These are phyloP conservation scores for Graptemys geographica DNA, from an alignment of 2,797 vertebrate genomes.

Conservation along the genomic window DNA sequence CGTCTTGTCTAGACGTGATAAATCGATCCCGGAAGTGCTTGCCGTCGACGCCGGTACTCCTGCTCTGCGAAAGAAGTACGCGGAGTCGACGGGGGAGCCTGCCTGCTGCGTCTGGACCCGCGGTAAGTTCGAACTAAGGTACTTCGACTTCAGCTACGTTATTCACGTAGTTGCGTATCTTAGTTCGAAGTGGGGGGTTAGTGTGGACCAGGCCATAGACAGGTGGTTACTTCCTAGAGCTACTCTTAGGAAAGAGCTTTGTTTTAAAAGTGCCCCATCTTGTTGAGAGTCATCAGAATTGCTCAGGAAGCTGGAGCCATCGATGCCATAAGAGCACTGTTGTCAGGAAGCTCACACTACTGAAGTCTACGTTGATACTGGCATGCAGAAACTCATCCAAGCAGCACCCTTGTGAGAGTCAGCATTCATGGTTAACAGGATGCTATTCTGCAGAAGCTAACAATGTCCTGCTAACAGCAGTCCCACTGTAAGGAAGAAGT, in stretches of 20 bases:
- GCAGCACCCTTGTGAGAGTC: neutral
- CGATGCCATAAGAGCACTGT: neutral
- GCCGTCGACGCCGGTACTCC: too few relatives aligned
- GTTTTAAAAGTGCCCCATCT: neutral
- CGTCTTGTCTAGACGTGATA: too few relatives aligned
- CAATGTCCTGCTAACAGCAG: constrained; percentile 35
- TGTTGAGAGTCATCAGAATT: neutral
- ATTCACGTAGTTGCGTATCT: too few relatives aligned
- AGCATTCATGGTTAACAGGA: constrained; percentile 20
- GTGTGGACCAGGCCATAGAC: neutral
- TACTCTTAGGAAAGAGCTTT: neutral
- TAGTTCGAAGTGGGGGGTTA: too few relatives aligned
- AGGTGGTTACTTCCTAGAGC: neutral
- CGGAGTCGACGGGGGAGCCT: too few relatives aligned
- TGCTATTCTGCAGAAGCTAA: neutral
- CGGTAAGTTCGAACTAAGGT: too few relatives aligned
- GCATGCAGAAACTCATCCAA: neutral
- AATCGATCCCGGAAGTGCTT: too few relatives aligned
- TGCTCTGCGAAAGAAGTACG: too few relatives aligned
- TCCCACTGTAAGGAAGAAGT: constrained; percentile 21
- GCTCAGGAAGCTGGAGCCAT: neutral
- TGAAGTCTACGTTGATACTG: neutral
- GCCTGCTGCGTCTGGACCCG: too few relatives aligned
- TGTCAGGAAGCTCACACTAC: neutral
- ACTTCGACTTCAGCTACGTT: too few relatives aligned